Evolutionary conservation across 1,140 invertebrate genomes (phyloP), one percentile per base, ranked within the genome.

Genomic region (Leptopilina clavipes): DNA sequence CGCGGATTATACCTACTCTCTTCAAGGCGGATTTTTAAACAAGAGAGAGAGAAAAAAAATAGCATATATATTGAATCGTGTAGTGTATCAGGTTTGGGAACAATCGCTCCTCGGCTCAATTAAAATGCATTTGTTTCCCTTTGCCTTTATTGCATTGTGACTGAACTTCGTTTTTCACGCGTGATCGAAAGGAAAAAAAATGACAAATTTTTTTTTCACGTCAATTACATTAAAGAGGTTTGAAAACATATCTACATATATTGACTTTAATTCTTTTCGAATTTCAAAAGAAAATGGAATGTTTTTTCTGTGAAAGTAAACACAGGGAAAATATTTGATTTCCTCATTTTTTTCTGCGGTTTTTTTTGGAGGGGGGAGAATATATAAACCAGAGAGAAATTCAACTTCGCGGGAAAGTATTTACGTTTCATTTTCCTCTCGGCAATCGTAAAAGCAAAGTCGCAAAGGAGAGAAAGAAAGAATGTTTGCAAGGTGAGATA

Each of bases 401-500:
- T 3, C 22, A 65, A 31, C 25, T 65, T 22, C 22, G 72, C 81
- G 78, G 76, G 77, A 82, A 80, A 82, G 78, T 79, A 82, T 76
- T 75, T 80, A 65, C 59, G 59, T 65, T 65, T 76, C 80, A 77
- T 71, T 54, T 40, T 59, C 75, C 70, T 14, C 56, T 70, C 71
- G 54, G 73, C 59, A 70, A 73, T 70, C 76, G 75, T 70, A 77
- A 76, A 70, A 77, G 78, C 56, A 59, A 31, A 77, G 78, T 79
- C 48, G 25, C 72, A 75, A 72, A 75, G 65, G 73, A 74, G 73
- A 81, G 77, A 79, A 77, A 76, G 76, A 82, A 77, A 75, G 70
- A 45, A 52, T 79, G 76, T 80, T 78, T 82, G 79, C 83, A 79
- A 79, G 85, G 81, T 81, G 84, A 82, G 82, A 84, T 80, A 80